Evolutionary conservation across 2,113 vertebrate genomes (phyloP).

Genomic region (Callipepla californica): DNA sequence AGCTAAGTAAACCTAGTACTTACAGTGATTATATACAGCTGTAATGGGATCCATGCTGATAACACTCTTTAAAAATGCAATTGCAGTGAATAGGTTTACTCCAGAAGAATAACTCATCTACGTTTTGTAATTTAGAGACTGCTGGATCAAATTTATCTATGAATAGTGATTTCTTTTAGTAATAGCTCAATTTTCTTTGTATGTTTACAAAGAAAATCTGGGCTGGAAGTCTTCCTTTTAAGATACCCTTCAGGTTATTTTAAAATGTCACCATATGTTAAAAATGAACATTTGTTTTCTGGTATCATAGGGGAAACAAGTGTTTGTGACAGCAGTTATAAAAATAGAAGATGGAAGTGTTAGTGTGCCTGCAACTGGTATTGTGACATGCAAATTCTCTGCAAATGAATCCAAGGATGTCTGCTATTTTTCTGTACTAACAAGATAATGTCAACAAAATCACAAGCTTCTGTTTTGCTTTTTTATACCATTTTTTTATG

Average conservation of each 20-base stretch:
- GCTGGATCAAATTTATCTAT: neutral
- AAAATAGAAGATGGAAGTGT: neutral
- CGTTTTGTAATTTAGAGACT: neutral
- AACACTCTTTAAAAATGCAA: neutral
- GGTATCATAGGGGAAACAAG: neutral
- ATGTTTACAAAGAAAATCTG: neutral
- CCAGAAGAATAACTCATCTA: neutral
- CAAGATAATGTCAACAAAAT: neutral
- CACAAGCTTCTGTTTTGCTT: neutral
- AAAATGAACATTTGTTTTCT: constrained; percentile 4
- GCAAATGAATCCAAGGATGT: neutral
- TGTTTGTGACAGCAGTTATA: neutral
- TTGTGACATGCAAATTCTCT: neutral
- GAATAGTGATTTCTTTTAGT: neutral
- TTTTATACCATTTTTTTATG: neutral
- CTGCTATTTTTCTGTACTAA: neutral
- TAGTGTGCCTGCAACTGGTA: neutral
- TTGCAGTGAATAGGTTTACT: neutral
- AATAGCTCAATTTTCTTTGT: neutral
- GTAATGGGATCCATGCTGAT: neutral
- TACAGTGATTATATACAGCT: neutral
- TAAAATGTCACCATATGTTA: neutral
- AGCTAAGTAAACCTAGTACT: neutral
- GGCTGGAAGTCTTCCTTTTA: neutral
- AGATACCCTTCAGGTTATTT: neutral